A percentile compares a stretch with the other conserved stretches of the same genome.
Evolutionary conservation across 1,140 invertebrate genomes (phyloP).

Genomic region (Tribolium castaneum): DNA sequence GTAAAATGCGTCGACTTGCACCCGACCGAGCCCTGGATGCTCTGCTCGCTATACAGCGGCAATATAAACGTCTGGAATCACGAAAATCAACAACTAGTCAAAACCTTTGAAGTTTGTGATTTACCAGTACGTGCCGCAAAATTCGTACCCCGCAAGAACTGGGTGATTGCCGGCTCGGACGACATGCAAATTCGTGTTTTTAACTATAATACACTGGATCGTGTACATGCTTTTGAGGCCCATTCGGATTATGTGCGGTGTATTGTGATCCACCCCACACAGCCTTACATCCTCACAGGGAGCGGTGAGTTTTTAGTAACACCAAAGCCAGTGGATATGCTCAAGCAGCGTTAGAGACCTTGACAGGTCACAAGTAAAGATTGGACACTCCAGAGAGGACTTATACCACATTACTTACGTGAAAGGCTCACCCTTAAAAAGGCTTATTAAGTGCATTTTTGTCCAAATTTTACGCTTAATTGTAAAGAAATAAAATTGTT

Average conservation of each 20-base stretch:
- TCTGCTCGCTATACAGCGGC: constrained; percentile 97
- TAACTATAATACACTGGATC: constrained; percentile 98
- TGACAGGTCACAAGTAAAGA: no score
- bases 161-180: constrained; percentile 98
- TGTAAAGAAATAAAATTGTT: no score
- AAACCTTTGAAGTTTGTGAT: constrained; percentile 97
- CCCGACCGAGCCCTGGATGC: constrained; percentile 97
- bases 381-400: no score
- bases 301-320: constrained; percentile 77
- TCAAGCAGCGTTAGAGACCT: no score
- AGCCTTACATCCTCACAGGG: constrained; percentile 96
- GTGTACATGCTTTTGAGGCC: constrained; percentile 96
- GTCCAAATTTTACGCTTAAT: no score
- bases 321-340: no score
- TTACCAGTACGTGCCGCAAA: constrained; percentile 94
- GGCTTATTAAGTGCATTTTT: no score
- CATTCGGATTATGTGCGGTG: constrained; percentile 98
- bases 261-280: constrained; percentile 97
- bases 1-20: constrained; percentile 99
- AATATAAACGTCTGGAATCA: constrained; percentile 99
- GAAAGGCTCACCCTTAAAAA: no score
- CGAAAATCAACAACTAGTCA: constrained; percentile 92
- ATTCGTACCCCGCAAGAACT: constrained; percentile 98
- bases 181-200: constrained; percentile 96
- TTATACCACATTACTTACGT: no score